Base-by-base conservation (phyloP, 1,140 invertebrate genomes). In the Eriosoma lanigerum region DNA sequence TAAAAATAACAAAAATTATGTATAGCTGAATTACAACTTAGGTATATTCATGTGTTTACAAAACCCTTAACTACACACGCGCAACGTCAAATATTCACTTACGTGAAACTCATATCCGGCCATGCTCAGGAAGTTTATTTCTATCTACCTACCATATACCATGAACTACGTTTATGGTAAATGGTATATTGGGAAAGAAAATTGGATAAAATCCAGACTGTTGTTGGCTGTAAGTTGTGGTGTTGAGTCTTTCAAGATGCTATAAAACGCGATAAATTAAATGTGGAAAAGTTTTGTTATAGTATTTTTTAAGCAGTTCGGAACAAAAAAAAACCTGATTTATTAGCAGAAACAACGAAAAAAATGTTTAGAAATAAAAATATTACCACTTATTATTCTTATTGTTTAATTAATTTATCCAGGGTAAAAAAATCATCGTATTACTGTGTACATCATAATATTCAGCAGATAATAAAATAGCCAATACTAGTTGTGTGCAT, bases 61-160 rank as follows among this genome's bases (percentile, higher is more conserved):
- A 46, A 26, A 17, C 3, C 66, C 66, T 68, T 68, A 48, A 68
- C 21, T 21, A 48, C 15, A 3, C 46, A 32, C 32, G 32, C 66
- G 8, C 44, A 68, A 48, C 44, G 66, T 73, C 52, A 38, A 56
- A 76, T 75, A 75, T 75, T 75, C 52, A 75, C 73, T 76, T 76
- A 76, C 73, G 58, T 29, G 52, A 58, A 76, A 76, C 73, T 76
- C 50, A 76, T 76, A 58, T 76, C 73, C 73, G 52, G 29, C 54
- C 26, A 54, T 44, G 29, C 8, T 17, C 54, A 52, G 73, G 73
- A 76, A 76, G 73, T 76, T 76, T 38, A 26, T 76, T 46, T 58
- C 54, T 58, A 17, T 54, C 52, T 76, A 44, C 32, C n/a, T 8
- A 38, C 32, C 32, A 8, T 32, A 32, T 10, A 44, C 70, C 24